phyloP scores from a whole-genome alignment of 1,140 invertebrate genomes.

The Pollicipes pollicipes region DNA sequence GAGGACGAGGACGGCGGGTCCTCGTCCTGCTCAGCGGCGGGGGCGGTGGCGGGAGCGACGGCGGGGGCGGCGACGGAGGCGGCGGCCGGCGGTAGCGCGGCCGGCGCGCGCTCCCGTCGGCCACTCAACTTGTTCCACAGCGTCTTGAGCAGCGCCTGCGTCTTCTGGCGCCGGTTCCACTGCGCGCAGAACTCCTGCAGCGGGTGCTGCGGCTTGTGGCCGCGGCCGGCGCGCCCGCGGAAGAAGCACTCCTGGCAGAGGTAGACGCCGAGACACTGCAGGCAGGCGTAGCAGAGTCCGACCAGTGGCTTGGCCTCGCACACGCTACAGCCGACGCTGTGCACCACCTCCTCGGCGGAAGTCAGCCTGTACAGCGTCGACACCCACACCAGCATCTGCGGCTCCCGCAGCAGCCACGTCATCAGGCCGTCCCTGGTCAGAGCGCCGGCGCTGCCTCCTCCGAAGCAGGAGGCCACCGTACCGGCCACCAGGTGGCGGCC shows the following conservation, averaged over 20 bases:
- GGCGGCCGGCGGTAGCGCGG: constrained; percentile 11
- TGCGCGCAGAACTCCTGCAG: constrained; percentile 57
- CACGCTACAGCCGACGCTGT: constrained; percentile 36
- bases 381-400: constrained; percentile 39
- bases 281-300: constrained; percentile 46
- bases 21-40: constrained; percentile 2
- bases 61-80: background rate
- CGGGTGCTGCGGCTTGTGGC: constrained; percentile 55
- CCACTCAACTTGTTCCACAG: constrained; percentile 12
- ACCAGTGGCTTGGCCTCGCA: constrained; percentile 35
- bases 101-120: constrained; percentile 5
- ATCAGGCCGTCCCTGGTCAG: constrained; percentile 34
- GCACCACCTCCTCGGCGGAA: constrained; percentile 35
- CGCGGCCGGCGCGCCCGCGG: constrained; percentile 43
- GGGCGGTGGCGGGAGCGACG: constrained; percentile 8
- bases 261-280: constrained; percentile 55
- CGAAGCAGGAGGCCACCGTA: background rate
- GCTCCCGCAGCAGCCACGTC: constrained; percentile 38
- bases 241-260: constrained; percentile 66
- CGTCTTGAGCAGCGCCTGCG: constrained; percentile 14
- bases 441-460: too few relatives aligned
- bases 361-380: constrained; percentile 38
- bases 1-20: background rate
- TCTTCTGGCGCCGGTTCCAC: constrained; percentile 23
- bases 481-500: background rate